A percentile compares a stretch with the other conserved stretches of the same genome.
phyloP scores from a whole-genome alignment of 2,113 vertebrate genomes.

The Aspiorhynchus laticeps region DNA sequence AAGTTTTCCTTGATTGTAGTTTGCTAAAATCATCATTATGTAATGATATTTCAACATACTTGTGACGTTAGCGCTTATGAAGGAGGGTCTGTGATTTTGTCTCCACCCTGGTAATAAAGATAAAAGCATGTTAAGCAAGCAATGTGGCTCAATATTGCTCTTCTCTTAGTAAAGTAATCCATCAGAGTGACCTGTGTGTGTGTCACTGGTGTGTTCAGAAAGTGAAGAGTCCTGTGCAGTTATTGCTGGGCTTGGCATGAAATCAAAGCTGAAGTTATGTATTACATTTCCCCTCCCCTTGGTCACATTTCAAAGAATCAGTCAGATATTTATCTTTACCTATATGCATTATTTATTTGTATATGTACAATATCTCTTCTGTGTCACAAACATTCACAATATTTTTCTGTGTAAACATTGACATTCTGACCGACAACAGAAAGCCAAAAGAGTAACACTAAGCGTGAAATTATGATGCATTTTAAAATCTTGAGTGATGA shows the following conservation, averaged over 20 bases:
- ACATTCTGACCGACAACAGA: background rate
- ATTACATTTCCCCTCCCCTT: slow-evolving; percentile 19
- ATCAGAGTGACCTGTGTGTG: slow-evolving; percentile 43
- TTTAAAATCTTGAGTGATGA: background rate
- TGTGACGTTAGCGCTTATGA: slow-evolving; percentile 39
- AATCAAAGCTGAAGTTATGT: slow-evolving; percentile 11
- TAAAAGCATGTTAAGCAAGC: slow-evolving; percentile 61
- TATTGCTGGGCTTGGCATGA: background rate
- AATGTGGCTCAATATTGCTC: slow-evolving; percentile 45
- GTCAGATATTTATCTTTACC: slow-evolving; percentile 15
- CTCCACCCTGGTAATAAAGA: slow-evolving; percentile 53
- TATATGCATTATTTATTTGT: background rate
- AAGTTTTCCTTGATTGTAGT: background rate
- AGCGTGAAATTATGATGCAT: background rate
- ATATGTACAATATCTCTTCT: background rate
- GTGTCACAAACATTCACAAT: background rate
- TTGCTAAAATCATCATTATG: slow-evolving; percentile 26
- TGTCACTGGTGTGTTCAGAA: slow-evolving; percentile 25
- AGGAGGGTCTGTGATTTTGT: slow-evolving; percentile 47
- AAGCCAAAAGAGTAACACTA: background rate
- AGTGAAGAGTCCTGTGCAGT: background rate
- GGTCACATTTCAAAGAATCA: slow-evolving; percentile 3
- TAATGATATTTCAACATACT: slow-evolving; percentile 34
- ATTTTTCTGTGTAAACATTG: background rate
- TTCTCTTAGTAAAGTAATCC: slow-evolving; percentile 57